Conservation (phyloP, 2,888 invertebrate species). For the Caenorhabditis afra region DNA sequence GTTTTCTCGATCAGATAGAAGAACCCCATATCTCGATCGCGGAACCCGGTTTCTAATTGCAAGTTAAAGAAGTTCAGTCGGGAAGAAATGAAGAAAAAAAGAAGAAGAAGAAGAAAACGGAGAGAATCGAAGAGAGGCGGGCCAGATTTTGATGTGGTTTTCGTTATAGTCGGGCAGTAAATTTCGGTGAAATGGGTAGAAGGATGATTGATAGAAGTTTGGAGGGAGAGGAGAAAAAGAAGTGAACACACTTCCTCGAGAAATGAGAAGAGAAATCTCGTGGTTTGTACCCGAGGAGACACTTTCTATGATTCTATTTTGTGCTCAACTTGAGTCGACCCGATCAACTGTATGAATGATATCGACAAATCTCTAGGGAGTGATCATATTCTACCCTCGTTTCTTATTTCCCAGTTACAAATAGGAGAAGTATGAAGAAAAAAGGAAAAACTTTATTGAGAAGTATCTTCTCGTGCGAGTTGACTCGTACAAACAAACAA, state of each 20-base stretch:
- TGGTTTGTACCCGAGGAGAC: too few species aligned
- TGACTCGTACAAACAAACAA: constrained; percentile 45
- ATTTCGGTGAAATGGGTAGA: constrained; percentile 2
- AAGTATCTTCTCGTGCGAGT: constrained; percentile 40
- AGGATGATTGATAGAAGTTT: constrained; percentile 13
- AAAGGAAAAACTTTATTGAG: constrained; percentile 26
- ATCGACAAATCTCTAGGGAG: too few species aligned
- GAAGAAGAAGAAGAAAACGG: background rate
- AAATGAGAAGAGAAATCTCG: too few species aligned
- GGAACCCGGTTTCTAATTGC: constrained; percentile 42
- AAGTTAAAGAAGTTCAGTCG: constrained; percentile 27
- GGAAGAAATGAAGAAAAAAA: background rate
- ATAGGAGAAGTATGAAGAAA: too few species aligned
- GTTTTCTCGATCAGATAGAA: constrained; percentile 43
- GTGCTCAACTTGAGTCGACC: too few species aligned
- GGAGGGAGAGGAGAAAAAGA: background rate
- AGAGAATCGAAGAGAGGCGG: constrained; percentile 7
- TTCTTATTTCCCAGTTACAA: too few species aligned
- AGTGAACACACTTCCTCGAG: background rate
- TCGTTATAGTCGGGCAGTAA: constrained; percentile 21
- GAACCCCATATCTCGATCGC: constrained; percentile 39
- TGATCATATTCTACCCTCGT: too few species aligned
- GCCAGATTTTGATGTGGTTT: constrained; percentile 3
- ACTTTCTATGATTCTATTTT: too few species aligned
- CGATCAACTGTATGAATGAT: too few species aligned